phyloP scores from a whole-genome alignment of 2,888 invertebrate genomes.

The Dichetophora obliterata region DNA sequence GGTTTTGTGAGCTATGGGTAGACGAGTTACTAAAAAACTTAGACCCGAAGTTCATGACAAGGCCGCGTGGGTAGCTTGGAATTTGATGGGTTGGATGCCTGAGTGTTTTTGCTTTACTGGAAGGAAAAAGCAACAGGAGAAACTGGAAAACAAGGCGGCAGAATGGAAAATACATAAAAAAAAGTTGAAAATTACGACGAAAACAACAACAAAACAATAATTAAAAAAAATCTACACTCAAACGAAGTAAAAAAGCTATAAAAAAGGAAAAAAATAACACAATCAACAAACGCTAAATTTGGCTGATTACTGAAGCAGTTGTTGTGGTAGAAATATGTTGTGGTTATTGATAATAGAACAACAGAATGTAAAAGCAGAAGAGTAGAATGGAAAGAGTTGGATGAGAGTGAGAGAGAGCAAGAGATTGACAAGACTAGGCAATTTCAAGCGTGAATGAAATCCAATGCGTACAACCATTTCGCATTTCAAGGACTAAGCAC shows the following conservation, averaged over 20 bases:
- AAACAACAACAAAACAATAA: constrained; percentile 6
- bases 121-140: constrained; percentile 35
- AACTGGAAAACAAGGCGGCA: constrained; percentile 10
- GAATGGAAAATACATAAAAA: neutral
- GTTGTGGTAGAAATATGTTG: neutral
- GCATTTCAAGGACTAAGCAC: constrained; percentile 13
- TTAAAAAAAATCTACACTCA: constrained; percentile 4
- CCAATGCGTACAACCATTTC: constrained; percentile 11
- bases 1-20: too few species aligned
- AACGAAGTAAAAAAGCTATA: neutral
- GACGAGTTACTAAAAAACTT: neutral
- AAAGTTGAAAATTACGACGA: neutral
- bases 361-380: neutral
- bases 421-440: neutral
- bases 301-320: constrained; percentile 1
- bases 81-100: neutral
- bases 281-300: constrained; percentile 21
- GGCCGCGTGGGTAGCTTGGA: neutral
- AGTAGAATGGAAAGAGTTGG: neutral
- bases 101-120: too few species aligned
- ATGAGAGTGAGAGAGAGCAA: neutral
- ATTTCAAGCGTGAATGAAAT: constrained; percentile 1
- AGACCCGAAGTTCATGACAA: neutral
- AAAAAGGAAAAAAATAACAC: neutral
- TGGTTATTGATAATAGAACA: neutral